Base-by-base conservation (phyloP, 2,888 invertebrate genomes). In the Acanthoscelides obtectus region DNA sequence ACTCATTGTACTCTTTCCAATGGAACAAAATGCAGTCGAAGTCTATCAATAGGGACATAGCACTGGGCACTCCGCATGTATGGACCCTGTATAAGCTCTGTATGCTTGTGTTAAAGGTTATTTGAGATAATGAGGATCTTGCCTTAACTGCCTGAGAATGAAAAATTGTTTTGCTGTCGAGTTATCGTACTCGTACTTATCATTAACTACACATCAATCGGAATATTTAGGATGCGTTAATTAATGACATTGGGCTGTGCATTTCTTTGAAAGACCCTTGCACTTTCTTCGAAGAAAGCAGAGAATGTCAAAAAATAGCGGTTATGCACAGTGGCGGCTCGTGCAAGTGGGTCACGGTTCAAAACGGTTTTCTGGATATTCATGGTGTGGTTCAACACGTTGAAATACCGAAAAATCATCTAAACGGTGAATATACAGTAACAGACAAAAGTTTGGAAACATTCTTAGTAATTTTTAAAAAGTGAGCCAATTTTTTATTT, bases 1-100 rank as follows among this genome's bases (percentile, higher is more conserved):
- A 20, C 22, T 67, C 17, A 67, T 67, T 67, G 67, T 22, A 22
- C 20, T 67, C 67, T 20, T 67, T 19, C 67, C 67, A 67, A 20
- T 22, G 67, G 67, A 45, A 45, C 17, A 6, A 17, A 45, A 45
- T 45, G 17, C 45, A 45, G 45, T 45, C 12, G 45, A 45, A 45
- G 1, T 45, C 45, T 45, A 45, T 45, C 45, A 17, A 45, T 45
- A 12, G 45, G 25, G 45, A 12, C 45, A 45, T 45, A 45, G 8
- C 17, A 45, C 3, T 45, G 45, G 45, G 17, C 45, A 17, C 12
- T 45, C 12, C 17, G 45, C 17, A 45, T 45, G 17, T 45, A 12
- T 45, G 45, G 45, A 45, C 45, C 17, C 45, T 45, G 45, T 45
- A 45, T 45, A 1, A 45, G 45, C 17, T 4, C 1, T 45, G 6